Evolutionary conservation across 1,140 invertebrate genomes (phyloP).

Genomic region (Diachasmimorpha longicaudata): DNA sequence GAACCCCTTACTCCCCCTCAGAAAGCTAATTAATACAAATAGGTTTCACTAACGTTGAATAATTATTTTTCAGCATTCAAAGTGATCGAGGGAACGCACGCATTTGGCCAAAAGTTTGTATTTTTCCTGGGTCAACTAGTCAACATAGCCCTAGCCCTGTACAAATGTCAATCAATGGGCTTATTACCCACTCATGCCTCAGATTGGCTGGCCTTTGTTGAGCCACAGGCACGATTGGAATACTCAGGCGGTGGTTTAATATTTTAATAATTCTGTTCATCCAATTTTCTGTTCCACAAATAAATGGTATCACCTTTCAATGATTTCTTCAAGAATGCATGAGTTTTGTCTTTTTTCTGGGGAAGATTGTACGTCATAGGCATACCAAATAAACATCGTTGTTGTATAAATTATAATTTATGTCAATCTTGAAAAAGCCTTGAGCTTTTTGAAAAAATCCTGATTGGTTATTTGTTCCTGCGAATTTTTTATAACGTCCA

Average conservation of each 20-base stretch:
- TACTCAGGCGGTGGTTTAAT: constrained; percentile 86
- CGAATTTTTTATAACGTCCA: too few relatives aligned
- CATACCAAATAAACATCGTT: constrained; percentile 31
- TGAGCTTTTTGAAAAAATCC: constrained; percentile 21
- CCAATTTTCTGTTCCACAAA: constrained; percentile 31
- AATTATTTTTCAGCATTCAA: constrained; percentile 77
- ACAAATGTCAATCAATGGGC: constrained; percentile 99
- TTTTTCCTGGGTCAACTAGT: constrained; percentile 95
- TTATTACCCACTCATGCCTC: constrained; percentile 96
- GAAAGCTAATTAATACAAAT: too few relatives aligned
- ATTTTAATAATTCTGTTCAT: constrained; percentile 61
- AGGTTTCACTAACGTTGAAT: constrained; percentile 18
- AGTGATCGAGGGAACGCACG: constrained; percentile 93
- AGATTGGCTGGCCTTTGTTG: constrained; percentile 98
- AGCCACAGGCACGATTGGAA: constrained; percentile 86
- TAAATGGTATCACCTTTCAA: background rate
- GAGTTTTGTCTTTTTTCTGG: constrained; percentile 15
- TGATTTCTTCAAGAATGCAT: background rate
- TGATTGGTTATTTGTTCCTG: constrained; percentile 57
- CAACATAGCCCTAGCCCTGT: constrained; percentile 91
- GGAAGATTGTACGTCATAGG: constrained; percentile 28
- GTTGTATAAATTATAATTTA: constrained; percentile 23
- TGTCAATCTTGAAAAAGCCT: constrained; percentile 23
- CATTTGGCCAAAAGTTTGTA: constrained; percentile 89
- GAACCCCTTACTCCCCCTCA: background rate